Base-by-base conservation (phyloP, 2,113 vertebrate genomes). In the Pollachius pollachius region DNA sequence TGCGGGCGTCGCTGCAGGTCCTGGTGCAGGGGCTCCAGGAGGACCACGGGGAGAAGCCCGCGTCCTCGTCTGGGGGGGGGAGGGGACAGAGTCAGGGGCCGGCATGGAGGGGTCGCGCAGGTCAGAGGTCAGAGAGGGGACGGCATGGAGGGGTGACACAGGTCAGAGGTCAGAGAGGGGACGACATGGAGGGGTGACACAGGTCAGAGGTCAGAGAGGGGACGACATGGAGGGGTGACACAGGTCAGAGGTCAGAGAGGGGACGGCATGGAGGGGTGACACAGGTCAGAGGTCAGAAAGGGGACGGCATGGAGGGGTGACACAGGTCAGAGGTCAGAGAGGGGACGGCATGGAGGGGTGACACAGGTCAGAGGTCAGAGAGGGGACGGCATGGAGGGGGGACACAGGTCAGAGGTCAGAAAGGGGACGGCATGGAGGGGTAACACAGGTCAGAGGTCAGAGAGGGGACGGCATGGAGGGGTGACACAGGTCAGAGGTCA, bases 1-100 rank as follows among this genome's bases (percentile, higher is more conserved):
- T 75, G 5, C 37, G 68, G 0, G 86, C 77, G 6, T 92, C 91
- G 0, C 86, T 94, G 90, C 95, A 96, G 68, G 84, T 93, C 52
- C 77, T 82, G 15, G 93, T 93, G 76, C 95, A 97, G 16, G 92
- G 80, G n/a, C 90, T 92, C 95, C 96, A 97, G 0, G 64, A 17
- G 0, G 93, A 91, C 95, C 94, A 94, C 0, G 68, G 81, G 3
- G 90, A 90, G 80, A 95, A 94, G 23, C 74, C 90, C 1, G 70
- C 52, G n/a, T 91, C 88, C 17, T 92, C 91, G 23, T 93, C 90
- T 92, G 5, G 41, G 54, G n/a, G 52, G 30, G 30, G 15, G 2
- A 15, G 57, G 30, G 18, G 13, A 54, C 56, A 17, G 3, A 16
- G 15, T 17, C 15, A 16, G 15, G n/a, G 16, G n/a, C 18, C 3